Conservation (phyloP, 1,140 invertebrate genomes). For the Tigriopus japonicus region DNA sequence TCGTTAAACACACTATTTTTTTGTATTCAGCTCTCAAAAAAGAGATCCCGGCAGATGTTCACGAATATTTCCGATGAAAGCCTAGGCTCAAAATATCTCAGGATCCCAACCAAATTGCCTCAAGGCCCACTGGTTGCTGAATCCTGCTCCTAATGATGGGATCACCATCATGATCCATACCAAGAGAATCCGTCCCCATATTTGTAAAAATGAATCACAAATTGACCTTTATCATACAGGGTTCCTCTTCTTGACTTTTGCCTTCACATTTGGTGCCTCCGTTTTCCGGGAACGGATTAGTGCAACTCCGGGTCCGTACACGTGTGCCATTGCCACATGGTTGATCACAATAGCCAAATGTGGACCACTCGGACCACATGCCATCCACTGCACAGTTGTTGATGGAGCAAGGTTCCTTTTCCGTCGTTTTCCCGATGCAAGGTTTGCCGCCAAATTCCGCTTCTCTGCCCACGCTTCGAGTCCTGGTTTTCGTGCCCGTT, state of each 20-base stretch:
- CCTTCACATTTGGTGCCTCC: slow-evolving; percentile 24
- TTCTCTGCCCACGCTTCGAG: neutral
- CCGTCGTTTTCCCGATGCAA: neutral
- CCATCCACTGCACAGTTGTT: slow-evolving; percentile 23
- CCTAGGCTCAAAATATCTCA: too few species aligned
- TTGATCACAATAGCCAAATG: slow-evolving; percentile 24
- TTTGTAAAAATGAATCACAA: neutral
- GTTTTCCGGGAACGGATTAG: slow-evolving; percentile 23
- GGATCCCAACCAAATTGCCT: too few species aligned
- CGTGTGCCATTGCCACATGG: slow-evolving; percentile 39
- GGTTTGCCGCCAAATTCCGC: neutral
- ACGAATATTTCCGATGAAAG: too few species aligned
- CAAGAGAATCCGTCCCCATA: too few species aligned
- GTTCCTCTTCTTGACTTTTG: neutral
- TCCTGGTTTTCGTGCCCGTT: slow-evolving; percentile 30
- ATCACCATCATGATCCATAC: too few species aligned
- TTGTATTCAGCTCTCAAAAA: too few species aligned
- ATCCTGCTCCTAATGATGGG: too few species aligned
- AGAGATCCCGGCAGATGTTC: too few species aligned
- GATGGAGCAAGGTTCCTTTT: neutral
- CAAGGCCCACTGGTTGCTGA: too few species aligned
- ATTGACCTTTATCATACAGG: neutral
- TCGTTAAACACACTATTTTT: too few species aligned
- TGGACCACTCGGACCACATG: slow-evolving; percentile 26
- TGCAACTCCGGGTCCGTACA: slow-evolving; percentile 23